Evolutionary conservation across 2,797 vertebrate genomes (phyloP).

Genomic region (Poecilia wingei): DNA sequence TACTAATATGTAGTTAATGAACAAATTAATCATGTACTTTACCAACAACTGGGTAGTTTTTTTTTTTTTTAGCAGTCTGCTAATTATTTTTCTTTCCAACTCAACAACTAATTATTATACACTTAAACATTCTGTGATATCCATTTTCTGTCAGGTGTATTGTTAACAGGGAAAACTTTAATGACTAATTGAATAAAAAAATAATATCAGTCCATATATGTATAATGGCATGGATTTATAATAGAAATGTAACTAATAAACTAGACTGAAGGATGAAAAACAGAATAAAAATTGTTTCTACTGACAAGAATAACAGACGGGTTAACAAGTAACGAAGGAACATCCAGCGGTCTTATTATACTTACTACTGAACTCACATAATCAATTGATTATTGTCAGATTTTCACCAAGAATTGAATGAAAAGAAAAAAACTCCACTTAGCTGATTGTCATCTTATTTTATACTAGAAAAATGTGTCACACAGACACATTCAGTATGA

Average conservation of each 20-base stretch:
- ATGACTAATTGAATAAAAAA: not conserved
- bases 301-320: not conserved
- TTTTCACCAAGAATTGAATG: not conserved
- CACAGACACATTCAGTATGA: not conserved
- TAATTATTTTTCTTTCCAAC: not conserved
- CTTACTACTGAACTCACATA: not conserved
- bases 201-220: no score
- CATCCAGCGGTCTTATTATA: not conserved
- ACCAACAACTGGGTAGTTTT: not conserved
- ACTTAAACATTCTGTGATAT: not conserved
- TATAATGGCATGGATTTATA: not conserved
- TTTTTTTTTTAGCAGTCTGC: no score
- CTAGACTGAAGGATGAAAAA: not conserved
- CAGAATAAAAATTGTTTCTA: not conserved
- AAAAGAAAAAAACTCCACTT: not conserved
- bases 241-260: not conserved
- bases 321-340: not conserved
- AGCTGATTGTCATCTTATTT: not conserved
- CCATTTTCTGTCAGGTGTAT: not conserved
- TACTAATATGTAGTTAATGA: not conserved
- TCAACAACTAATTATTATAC: not conserved
- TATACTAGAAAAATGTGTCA: not conserved
- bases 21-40: not conserved
- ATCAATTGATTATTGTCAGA: not conserved
- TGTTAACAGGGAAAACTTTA: not conserved